Evolutionary conservation across 2,113 vertebrate genomes (phyloP).

Genomic region (Calidris pugnax): DNA sequence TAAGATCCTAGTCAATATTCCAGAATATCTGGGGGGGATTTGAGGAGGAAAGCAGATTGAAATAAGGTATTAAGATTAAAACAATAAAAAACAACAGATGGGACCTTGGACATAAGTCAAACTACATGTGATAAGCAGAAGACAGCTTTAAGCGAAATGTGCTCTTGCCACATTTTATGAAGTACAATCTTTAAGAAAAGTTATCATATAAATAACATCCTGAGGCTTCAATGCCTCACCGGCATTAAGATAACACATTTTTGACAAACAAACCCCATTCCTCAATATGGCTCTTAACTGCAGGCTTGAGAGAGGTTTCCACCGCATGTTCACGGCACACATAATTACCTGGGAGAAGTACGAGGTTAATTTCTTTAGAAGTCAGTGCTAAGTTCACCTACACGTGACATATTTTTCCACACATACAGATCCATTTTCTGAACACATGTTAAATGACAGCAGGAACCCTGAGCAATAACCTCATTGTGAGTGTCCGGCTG

Average conservation of each 20-base stretch:
- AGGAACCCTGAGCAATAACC: neutral
- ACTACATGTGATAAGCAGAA: neutral
- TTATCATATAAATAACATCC: neutral
- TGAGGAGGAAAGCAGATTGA: conserved; percentile 35
- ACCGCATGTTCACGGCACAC: neutral
- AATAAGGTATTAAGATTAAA: conserved; percentile 53
- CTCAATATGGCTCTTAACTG: neutral
- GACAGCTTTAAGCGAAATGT: neutral
- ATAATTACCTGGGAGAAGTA: neutral
- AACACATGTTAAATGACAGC: neutral
- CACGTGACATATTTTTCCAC: neutral
- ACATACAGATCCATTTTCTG: neutral
- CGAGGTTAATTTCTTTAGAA: neutral
- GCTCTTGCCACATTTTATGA: neutral
- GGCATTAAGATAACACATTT: neutral
- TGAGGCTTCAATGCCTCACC: neutral
- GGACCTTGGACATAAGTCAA: conserved; percentile 23
- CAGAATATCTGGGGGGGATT: conserved; percentile 10
- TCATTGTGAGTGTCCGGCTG: neutral
- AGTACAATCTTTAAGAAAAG: neutral
- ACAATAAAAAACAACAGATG: conserved; percentile 54
- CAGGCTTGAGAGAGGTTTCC: neutral
- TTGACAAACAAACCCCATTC: neutral
- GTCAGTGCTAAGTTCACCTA: neutral
- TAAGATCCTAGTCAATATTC: conserved; percentile 24